A percentile compares a stretch with the other conserved stretches of the same genome.
These are phyloP conservation scores for Panagrolaimus sp. DNA, from an alignment of 1,140 invertebrate species.

Conservation along the genomic window DNA sequence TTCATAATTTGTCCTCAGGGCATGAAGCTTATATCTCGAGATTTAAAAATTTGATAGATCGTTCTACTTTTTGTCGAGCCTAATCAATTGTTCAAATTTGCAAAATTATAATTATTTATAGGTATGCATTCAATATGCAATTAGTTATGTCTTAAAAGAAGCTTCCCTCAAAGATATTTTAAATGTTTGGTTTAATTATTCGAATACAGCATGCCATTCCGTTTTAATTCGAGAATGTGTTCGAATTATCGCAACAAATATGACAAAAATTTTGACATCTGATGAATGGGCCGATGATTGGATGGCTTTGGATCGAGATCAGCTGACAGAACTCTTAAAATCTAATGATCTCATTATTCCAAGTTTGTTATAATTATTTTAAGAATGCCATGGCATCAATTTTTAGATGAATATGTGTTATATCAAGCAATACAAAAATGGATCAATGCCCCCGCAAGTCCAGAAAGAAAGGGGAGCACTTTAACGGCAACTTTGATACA, in stretches of 20 bases:
- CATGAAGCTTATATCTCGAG: too few relatives aligned
- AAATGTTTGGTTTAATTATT: slow-evolving; percentile 63
- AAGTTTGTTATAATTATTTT: slow-evolving; percentile 55
- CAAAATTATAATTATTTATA: slow-evolving; percentile 19
- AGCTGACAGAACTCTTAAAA: slow-evolving; percentile 61
- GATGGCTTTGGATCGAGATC: slow-evolving; percentile 61
- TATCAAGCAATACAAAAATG: slow-evolving; percentile 47
- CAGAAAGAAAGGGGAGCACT: slow-evolving; percentile 51
- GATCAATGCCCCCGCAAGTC: slow-evolving; percentile 48
- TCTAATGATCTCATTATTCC: slow-evolving; percentile 60
- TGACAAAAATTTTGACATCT: slow-evolving; percentile 60
- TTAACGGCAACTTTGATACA: slow-evolving; percentile 41
- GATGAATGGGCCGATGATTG: slow-evolving; percentile 62
- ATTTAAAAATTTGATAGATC: too few relatives aligned
- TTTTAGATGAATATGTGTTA: slow-evolving; percentile 50
- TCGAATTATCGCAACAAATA: slow-evolving; percentile 59
- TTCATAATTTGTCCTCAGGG: too few relatives aligned
- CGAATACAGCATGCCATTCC: slow-evolving; percentile 60
- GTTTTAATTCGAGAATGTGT: slow-evolving; percentile 52
- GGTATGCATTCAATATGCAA: slow-evolving; percentile 62
- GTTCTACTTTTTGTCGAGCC: too few relatives aligned
- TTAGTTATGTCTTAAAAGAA: slow-evolving; percentile 61
- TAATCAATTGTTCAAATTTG: background rate
- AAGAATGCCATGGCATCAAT: slow-evolving; percentile 51
- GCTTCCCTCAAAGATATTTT: slow-evolving; percentile 62